Percentiles rank a stretch among this genome's conserved stretches.
These are phyloP conservation scores for Schizothorax lantsangensis DNA, from an alignment of 2,797 vertebrate genomes.

Conservation along the genomic window DNA sequence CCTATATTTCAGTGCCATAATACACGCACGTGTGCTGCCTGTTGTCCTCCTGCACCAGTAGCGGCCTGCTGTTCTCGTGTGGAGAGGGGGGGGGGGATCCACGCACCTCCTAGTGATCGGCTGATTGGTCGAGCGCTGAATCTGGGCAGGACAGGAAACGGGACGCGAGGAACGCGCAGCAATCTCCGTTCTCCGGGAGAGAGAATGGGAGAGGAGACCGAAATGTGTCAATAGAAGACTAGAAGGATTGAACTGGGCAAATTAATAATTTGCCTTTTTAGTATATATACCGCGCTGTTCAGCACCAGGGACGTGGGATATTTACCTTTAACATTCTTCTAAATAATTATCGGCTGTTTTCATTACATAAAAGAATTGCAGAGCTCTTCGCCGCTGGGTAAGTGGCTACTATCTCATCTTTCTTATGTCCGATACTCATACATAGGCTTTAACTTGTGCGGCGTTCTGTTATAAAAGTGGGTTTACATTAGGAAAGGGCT, in stretches of 20 bases:
- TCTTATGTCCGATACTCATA: not conserved
- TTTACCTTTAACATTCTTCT: not conserved
- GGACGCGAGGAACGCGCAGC: conserved; percentile 73
- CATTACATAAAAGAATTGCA: conserved; percentile 5
- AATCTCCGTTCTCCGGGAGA: conserved; percentile 66
- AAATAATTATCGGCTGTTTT: conserved; percentile 27
- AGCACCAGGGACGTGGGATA: conserved; percentile 25
- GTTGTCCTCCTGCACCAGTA: conserved; percentile 14
- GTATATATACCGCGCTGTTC: not conserved
- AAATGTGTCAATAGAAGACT: conserved; percentile 39
- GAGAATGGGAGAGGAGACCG: conserved; percentile 67
- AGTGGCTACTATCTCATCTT: conserved; percentile 9
- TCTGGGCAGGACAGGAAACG: conserved; percentile 81
- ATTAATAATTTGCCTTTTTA: not conserved
- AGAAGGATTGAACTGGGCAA: conserved; percentile 60
- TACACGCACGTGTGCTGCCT: not conserved
- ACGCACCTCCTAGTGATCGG: not conserved
- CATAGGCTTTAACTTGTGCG: not conserved
- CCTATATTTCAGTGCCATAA: not conserved
- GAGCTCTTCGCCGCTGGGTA: conserved; percentile 14
- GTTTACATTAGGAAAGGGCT: not conserved
- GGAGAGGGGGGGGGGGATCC: conserved; percentile 3
- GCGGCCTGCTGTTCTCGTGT: conserved; percentile 11
- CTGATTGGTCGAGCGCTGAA: conserved; percentile 60
- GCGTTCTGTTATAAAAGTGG: not conserved